Evolutionary conservation across 1,140 invertebrate species (phyloP).

Genomic region (Grapholita molesta): DNA sequence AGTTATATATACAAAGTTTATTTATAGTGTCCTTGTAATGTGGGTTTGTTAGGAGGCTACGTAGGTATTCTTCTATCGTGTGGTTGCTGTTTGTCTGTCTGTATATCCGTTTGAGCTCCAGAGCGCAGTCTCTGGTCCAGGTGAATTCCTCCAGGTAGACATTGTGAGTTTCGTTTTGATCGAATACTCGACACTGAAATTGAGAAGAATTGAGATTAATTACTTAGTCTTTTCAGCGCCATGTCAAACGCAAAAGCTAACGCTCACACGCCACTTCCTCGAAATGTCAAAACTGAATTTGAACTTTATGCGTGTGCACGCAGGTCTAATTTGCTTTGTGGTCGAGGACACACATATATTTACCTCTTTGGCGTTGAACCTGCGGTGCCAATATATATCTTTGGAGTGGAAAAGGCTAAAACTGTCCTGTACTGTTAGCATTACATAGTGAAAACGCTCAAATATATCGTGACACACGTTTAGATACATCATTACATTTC

Average conservation of each 20-base stretch:
- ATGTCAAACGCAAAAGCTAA: neutral
- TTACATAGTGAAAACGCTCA: too few species aligned
- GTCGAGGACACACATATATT: too few species aligned
- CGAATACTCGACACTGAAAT: conserved; percentile 64
- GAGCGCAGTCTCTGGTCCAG: conserved; percentile 42
- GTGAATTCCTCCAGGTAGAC: conserved; percentile 53
- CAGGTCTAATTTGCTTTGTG: too few species aligned
- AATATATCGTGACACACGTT: too few species aligned
- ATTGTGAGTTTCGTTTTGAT: conserved; percentile 67
- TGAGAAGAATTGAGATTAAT: neutral
- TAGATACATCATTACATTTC: too few species aligned
- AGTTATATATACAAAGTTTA: conserved; percentile 44
- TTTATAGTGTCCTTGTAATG: conserved; percentile 36
- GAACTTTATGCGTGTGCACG: too few species aligned
- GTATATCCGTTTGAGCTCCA: conserved; percentile 11
- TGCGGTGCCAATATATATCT: too few species aligned
- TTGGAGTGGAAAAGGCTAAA: too few species aligned
- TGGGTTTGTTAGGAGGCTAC: conserved; percentile 15
- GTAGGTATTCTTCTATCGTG: neutral
- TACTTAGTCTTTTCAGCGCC: neutral
- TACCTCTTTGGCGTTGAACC: too few species aligned
- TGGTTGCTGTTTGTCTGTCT: neutral
- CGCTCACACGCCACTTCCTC: too few species aligned
- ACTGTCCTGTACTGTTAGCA: too few species aligned
- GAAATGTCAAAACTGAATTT: too few species aligned